These are phyloP conservation scores for Calcarius ornatus DNA, from an alignment of 2,113 vertebrate genomes.

Conservation along the genomic window DNA sequence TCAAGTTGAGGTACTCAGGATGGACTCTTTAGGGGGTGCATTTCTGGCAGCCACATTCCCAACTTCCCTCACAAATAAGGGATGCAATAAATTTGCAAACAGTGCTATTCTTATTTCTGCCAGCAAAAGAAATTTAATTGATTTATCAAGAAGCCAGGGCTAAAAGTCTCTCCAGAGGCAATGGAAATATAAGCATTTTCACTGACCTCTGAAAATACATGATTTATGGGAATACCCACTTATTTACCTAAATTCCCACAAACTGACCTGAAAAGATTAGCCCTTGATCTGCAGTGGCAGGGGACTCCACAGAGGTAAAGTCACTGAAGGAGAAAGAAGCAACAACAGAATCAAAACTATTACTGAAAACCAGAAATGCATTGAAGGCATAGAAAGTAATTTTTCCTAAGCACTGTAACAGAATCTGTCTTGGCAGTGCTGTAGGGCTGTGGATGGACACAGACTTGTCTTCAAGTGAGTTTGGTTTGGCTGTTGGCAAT, in stretches of 20 bases:
- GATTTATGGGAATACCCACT: slow-evolving; percentile 18
- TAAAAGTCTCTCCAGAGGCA: slow-evolving; percentile 17
- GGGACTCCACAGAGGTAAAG: background rate
- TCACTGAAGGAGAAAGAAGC: background rate
- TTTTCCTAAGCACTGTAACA: slow-evolving; percentile 8
- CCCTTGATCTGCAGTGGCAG: slow-evolving; percentile 5
- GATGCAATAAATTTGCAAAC: background rate
- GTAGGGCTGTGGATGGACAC: background rate
- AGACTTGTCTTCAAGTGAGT: background rate
- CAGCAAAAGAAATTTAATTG: slow-evolving; percentile 10
- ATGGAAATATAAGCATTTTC: slow-evolving; percentile 3
- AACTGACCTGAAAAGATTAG: slow-evolving; percentile 8
- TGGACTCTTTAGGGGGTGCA: background rate
- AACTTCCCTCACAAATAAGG: background rate
- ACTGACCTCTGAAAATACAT: slow-evolving; percentile 18
- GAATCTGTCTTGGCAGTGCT: background rate
- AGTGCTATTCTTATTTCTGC: background rate
- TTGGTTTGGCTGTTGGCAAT: slow-evolving; percentile 44
- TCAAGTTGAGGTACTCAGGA: background rate
- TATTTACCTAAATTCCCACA: slow-evolving; percentile 28
- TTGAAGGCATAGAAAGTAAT: background rate
- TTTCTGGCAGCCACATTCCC: background rate
- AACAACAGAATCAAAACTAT: background rate
- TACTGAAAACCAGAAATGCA: background rate
- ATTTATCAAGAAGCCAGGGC: slow-evolving; percentile 4